Base-by-base conservation (phyloP, 2,113 vertebrate species). In the Cephalopholis sonnerati region DNA sequence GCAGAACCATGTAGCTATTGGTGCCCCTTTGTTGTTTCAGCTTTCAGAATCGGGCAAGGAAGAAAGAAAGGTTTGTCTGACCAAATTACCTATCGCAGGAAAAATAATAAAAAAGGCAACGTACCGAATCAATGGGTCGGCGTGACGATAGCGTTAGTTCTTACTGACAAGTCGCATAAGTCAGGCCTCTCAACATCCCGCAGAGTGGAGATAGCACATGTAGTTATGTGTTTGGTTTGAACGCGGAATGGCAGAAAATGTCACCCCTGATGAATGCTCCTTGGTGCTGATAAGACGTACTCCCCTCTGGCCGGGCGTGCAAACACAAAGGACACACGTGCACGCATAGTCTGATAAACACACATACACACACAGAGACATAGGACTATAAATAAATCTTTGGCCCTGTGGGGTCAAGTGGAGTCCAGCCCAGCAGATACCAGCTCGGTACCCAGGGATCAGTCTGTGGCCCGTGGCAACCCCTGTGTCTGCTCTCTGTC, bases 21-120 rank as follows among this genome's bases (percentile, higher is more conserved):
- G 88, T 91, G 70, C 85, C 77, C 59, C 70, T 85, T 77, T 93
- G 89, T 93, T 94, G 87, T 87, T 93, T 92, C 93, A 94, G 92
- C 91, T 93, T 95, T 91, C 29, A 17, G 83, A 83, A 73, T 79
- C 4, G 69, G 76, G 67, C 12, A 50, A 39, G n/a, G 54, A 82
- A 92, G 87, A 93, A 92, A 87, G 90, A 86, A 84, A 89, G 81
- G 74, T 89, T 93, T 92, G 92, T 91, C 77, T 7, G 76, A 84
- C 78, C n/a, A 61, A 80, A 92, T 88, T 81, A 93, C 89, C 86
- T 88, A 89, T 92, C 69, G 11, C 82, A 72, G 89, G 74, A 91
- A 90, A 53, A 93, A 94, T 75, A 91, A 93, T 87, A 83, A 76
- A 85, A 84, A 74, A 64, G 72, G 69, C 85, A 93, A 87, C 78